A percentile compares a stretch with the other conserved stretches of the same genome.
Conservation (phyloP, 92 coral and sea anemone species). For the Zoanthus sansibaricus region DNA sequence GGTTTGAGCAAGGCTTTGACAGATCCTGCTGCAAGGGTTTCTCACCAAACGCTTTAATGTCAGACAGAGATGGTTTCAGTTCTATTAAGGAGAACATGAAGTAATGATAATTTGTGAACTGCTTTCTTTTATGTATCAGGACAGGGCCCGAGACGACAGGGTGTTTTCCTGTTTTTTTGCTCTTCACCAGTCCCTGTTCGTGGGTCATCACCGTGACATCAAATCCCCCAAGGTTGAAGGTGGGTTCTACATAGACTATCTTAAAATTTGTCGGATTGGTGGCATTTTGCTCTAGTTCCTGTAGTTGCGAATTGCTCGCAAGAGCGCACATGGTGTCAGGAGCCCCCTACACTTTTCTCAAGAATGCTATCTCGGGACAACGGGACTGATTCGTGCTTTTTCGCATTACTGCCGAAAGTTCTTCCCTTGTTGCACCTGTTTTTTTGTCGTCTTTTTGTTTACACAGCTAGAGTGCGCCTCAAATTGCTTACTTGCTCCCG, state of each 20-base stretch:
- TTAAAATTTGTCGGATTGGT: slow-evolving; percentile 45
- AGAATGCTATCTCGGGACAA: slow-evolving; percentile 54
- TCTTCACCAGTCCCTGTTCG: slow-evolving; percentile 51
- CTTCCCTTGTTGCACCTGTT: slow-evolving; percentile 47
- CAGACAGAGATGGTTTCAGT: slow-evolving; percentile 49
- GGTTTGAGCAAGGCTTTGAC: slow-evolving; percentile 37
- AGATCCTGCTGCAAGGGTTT: slow-evolving; percentile 52
- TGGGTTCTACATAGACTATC: slow-evolving; percentile 58
- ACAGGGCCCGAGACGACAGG: slow-evolving; percentile 58
- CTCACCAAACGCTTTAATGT: slow-evolving; percentile 32
- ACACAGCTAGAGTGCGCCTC: slow-evolving; percentile 24
- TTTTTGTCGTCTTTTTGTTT: slow-evolving; percentile 46
- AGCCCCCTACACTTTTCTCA: slow-evolving; percentile 49
- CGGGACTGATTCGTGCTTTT: slow-evolving; percentile 52
- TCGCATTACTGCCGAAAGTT: slow-evolving; percentile 58
- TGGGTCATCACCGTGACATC: slow-evolving; percentile 50
- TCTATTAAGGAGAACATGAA: slow-evolving; percentile 56
- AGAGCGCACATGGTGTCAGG: slow-evolving; percentile 56
- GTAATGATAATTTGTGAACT: slow-evolving; percentile 48
- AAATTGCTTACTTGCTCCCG: slow-evolving; percentile 57
- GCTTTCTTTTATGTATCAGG: slow-evolving; percentile 3
- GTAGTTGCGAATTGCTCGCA: slow-evolving; percentile 50
- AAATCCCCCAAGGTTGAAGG: slow-evolving; percentile 59
- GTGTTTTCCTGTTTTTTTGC: slow-evolving; percentile 51
- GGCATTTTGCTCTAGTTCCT: slow-evolving; percentile 44